A percentile compares a stretch with the other conserved stretches of the same genome.
Conservation (phyloP, 2,888 invertebrate species). For the Diachrysia chrysitis region DNA sequence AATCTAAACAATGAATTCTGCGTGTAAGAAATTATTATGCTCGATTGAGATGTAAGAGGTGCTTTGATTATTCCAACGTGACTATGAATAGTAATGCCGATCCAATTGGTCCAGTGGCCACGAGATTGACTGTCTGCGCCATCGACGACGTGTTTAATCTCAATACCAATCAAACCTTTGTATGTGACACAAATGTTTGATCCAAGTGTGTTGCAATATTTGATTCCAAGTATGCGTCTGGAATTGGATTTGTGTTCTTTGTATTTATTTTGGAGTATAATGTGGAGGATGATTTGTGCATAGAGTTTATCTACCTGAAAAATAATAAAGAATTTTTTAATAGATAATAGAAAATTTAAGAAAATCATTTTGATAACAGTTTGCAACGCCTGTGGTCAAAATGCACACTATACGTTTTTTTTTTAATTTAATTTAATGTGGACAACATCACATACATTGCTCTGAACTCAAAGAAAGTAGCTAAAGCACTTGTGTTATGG, state of each 20-base stretch:
- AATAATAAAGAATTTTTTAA: no score
- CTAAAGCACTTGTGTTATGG: no score
- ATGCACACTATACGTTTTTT: no score
- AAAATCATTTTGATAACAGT: no score
- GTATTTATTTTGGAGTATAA: no score
- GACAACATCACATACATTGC: no score
- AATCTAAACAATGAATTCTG: conserved; percentile 15
- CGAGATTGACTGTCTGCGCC: not conserved
- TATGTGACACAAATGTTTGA: conserved; percentile 1
- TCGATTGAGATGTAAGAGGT: not conserved
- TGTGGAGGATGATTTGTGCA: no score
- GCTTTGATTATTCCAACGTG: conserved; percentile 18
- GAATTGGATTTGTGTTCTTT: not conserved
- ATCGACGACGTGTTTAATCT: not conserved
- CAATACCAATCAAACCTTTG: not conserved
- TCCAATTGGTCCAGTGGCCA: conserved; percentile 4
- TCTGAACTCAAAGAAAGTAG: no score
- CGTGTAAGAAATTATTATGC: not conserved
- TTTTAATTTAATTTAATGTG: no score
- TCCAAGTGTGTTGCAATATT: not conserved
- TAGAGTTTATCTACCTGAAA: no score
- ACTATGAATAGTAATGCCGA: not conserved
- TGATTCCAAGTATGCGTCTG: not conserved
- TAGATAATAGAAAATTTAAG: no score
- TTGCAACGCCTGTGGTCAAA: no score